Base-by-base conservation (phyloP, 2,888 invertebrate species). In the Dascillus cervinus region DNA sequence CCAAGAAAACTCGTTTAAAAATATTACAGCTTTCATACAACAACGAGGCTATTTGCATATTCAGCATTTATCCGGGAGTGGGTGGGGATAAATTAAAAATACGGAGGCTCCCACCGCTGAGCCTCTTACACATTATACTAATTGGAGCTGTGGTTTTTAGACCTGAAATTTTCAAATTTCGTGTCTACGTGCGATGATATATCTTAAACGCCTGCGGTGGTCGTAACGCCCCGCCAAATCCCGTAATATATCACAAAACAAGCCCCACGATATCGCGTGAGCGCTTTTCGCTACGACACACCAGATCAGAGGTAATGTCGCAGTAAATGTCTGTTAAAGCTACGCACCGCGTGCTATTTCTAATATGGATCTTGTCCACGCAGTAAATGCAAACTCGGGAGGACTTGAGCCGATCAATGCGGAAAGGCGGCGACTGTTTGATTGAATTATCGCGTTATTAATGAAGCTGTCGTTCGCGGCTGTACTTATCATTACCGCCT, bases 91-190 rank as follows among this genome's bases (percentile, higher is more conserved):
- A 48, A 49, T 52, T 50, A 48, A 55, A 53, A 53, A 51, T 45
- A 45, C 33, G 30, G 46, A 41, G 35, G 30, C 30, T 32, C 34
- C 17, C 8, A 34, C 34, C 28, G 22, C 28, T 34, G 39, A 37
- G 42, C 26, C 35, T 32, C 36, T 37, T 41, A 28, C 41, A 42
- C 43, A 47, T 49, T 46, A 47, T 34, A 34, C 46, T 52, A 50
- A 53, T 52, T 52, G 49, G 45, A 24, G 42, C 36, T 37, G 40
- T 37, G 43, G 43, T 43, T 43, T 39, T 38, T 43, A 31, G 35
- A 45, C 44, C 40, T 45, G 43, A 44, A 53, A 45, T 50, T 51
- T 49, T 47, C 43, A 51, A 50, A 49, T 50, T 51, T 47, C 43
- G 33, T 41, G 48, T 47, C 43, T 50, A 38, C 38, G 37, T 46